Base-by-base conservation (phyloP, 2,113 vertebrate species). In the Gracilinanus agilis region DNA sequence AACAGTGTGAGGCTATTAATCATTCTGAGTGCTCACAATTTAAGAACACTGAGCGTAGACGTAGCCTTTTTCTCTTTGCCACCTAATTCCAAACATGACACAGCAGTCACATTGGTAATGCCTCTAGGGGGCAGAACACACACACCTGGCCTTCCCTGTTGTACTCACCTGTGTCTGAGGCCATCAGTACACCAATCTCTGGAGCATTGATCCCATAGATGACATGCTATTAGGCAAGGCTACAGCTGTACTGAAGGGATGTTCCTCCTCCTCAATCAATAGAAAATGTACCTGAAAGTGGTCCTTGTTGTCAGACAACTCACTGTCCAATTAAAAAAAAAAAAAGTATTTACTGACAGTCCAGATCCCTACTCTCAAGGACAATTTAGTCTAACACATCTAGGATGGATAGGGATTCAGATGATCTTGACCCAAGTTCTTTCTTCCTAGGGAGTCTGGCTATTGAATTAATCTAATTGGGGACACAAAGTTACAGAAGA, bases 31-130 rank as follows among this genome's bases (percentile, higher is more conserved):
- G 90, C 90, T 95, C 44, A 29, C 0, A 89, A 90, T 40, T 83
- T 40, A 93, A n/a, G 75, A 55, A 27, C 0, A 8, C 96, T 8
- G 0, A 0, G 49, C 0, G 0, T 8, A 83, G 83, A 44, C 90
- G 55, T 2, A 53, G 92, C 90, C 95, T 44, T 27, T 56, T 10
- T 13, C 55, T 44, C 93, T 56, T 92, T 0, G 0, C 24, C 61
- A 6, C 89, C 75, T 0, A 3, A 8, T 25, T 34, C 0, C 25
- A 92, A 49, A 40, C 24, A 3, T 54, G 55, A 25, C 16, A 0
- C 0, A 3, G 1, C 19, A 3, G 2, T 6, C 44, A 0, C 0
- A 6, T 2, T 9, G 13, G 55, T 58, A 93, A 90, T 49, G 93
- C 93, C 89, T 93, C 54, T 8, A 89, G 88, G 88, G 88, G 88